Evolutionary conservation across 2,797 vertebrate species (phyloP), one percentile per base, ranked within the genome.

Genomic region (Thunnus albacares): DNA sequence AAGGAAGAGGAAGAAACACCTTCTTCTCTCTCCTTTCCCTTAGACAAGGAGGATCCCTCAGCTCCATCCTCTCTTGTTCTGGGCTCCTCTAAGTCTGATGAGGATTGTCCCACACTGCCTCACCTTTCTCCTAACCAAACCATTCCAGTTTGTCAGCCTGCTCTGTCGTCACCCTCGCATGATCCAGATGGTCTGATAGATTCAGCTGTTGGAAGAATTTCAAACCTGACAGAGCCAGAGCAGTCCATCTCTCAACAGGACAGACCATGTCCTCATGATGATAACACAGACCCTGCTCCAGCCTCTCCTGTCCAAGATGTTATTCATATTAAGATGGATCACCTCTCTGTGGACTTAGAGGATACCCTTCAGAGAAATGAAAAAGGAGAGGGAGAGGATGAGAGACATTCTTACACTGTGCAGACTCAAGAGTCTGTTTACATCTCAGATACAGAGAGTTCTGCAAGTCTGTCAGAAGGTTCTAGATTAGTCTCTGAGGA

Each of bases 301-400:
- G 38, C 35, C 13, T 67, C 66, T 41, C 55, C 0, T 60, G 41
- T 66, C 56, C 49, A 45, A 75, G 47, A 84, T 63, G 20, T 75
- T 80, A 60, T 28, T 77, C 26, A 64, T 75, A 41, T 30, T 5
- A 60, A 74, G 43, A 82, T 38, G 38, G 74, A 87, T 77, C 15
- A 20, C 35, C 20, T 64, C 4, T 15, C 56, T 12, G 35, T 69
- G 43, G 70, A 84, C 14, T 51, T 45, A 14, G 67, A 81, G 17
- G 70, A 79, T 10, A 41, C 24, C 2, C 41, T 41, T 41, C 69
- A 70, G 58, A 57, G 15, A 13, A 75, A 59, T 60, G 41, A 28
- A 14, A 30, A 35, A 41, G 45, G 18, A 53, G 57, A 55, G 22
- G 28, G 10, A 33, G 62, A 57, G 18, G 22, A 0, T 45, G 57